Base-by-base conservation (phyloP, 2,797 vertebrate species). In the Propithecus perrieri region DNA sequence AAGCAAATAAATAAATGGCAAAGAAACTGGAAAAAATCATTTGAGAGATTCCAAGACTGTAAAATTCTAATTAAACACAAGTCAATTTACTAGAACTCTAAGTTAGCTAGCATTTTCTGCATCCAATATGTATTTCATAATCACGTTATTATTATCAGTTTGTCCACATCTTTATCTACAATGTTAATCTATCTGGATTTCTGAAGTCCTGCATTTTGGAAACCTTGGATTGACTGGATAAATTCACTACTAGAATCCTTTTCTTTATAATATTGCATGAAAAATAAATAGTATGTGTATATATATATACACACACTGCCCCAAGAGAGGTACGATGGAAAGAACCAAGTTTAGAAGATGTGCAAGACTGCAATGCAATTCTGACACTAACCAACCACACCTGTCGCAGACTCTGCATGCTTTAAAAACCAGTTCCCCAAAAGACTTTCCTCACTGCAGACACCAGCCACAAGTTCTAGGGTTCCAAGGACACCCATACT, bases 51-150 rank as follows among this genome's bases (percentile, higher is more conserved):
- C 28, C 2, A 76, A 26, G n/a, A 41, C 17, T 57, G 17, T 48
- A 50, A 76, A 35, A 22, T 71, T 94, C 48, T 81, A 81, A 55
- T 79, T 75, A 75, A 69, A 26, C 72, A 48, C 22, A 75, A 69
- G 48, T 67, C n/a, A 48, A 41, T 35, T 63, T 89, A 30, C 2
- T 15, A 43, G 65, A 63, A 38, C 30, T 75, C 50, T 89, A 69
- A 86, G 35, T 63, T 81, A 61, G 67, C 24, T 55, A 84, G 5
- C 5, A 22, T 63, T 84, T 83, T 50, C 20, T 71, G 15, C 14
- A 50, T 50, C 13, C 43, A 41, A n/a, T 43, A 35, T 65, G 41
- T 33, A 50, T 53, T 69, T 75, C 71, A 35, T 59, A 78, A 74
- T 53, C 55, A 85, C 33, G 4, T 43, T 86, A 33, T 50, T 84